These are phyloP conservation scores for Vannuccia rotundouncinata DNA, from an alignment of 2,888 invertebrate species.

Conservation along the genomic window DNA sequence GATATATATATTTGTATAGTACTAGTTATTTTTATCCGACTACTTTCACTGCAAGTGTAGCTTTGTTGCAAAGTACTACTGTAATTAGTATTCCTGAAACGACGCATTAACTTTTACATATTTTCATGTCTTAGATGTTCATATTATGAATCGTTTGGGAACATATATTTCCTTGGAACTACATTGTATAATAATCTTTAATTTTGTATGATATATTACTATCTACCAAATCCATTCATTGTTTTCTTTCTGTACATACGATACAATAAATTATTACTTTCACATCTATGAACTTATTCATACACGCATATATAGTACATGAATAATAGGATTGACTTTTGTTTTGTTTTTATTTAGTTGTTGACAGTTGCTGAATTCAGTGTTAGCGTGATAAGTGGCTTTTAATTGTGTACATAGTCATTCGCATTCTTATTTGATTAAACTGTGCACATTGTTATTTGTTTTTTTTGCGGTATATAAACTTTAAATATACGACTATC, in stretches of 20 bases:
- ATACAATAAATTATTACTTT: not conserved
- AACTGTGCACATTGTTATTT: conserved; percentile 23
- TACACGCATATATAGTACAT: not conserved
- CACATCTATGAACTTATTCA: not conserved
- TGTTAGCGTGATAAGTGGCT: conserved; percentile 20
- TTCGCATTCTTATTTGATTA: conserved; percentile 4
- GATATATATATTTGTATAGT: conserved; percentile 21
- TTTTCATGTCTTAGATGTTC: conserved; percentile 20
- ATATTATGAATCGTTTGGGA: not conserved
- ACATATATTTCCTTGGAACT: not conserved
- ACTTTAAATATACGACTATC: conserved; percentile 10
- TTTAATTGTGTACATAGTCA: conserved; percentile 24
- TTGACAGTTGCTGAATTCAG: conserved; percentile 3
- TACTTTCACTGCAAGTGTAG: conserved; percentile 13
- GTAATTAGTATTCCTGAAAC: not conserved
- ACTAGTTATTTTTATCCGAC: conserved; percentile 17
- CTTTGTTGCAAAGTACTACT: not conserved
- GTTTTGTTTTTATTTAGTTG: conserved; percentile 26
- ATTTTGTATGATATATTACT: not conserved
- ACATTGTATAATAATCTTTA: not conserved
- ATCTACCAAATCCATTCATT: not conserved
- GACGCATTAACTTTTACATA: not conserved
- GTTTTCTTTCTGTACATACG: not conserved
- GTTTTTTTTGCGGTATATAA: conserved; percentile 22
- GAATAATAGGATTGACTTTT: not conserved